Percentiles rank a stretch among this genome's conserved stretches.
These are phyloP conservation scores for Aphis gossypii DNA, from an alignment of 1,140 invertebrate genomes.

Conservation along the genomic window DNA sequence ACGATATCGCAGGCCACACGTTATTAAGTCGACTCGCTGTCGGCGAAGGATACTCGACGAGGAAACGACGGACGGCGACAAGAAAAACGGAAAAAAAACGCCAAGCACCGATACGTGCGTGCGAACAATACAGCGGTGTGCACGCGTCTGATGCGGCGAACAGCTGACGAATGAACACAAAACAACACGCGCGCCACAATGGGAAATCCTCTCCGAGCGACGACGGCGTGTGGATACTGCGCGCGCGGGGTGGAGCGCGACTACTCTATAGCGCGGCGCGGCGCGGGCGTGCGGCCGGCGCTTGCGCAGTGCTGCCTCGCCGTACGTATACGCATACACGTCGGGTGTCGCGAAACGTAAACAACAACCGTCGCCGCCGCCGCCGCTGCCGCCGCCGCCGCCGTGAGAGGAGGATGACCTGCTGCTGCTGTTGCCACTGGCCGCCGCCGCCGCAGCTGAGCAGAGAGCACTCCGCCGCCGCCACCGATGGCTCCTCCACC, in stretches of 20 bases:
- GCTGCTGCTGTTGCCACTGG: slow-evolving; percentile 40
- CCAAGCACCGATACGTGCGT: not conserved
- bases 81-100: not conserved
- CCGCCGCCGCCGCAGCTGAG: slow-evolving; percentile 33
- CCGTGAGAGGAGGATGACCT: slow-evolving; percentile 30
- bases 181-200: slow-evolving; percentile 46
- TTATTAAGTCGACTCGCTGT: not conserved
- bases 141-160: not conserved
- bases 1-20: not conserved
- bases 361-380: not conserved
- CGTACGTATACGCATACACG: not conserved
- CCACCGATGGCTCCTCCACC: not conserved
- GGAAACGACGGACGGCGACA: not conserved
- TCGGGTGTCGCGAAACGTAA: slow-evolving; percentile 38
- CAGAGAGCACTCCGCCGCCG: not conserved
- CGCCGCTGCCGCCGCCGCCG: not conserved
- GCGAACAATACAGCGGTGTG: not conserved
- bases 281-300: not conserved
- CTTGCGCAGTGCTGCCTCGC: not conserved
- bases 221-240: not conserved
- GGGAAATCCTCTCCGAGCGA: slow-evolving; percentile 31
- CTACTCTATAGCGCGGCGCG: not conserved
- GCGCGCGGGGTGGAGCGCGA: not conserved
- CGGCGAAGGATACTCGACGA: not conserved
- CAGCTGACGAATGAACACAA: slow-evolving; percentile 49